Evolutionary conservation across 2,888 invertebrate species (phyloP).

Genomic region (Ashinkailepas kermadecensis): DNA sequence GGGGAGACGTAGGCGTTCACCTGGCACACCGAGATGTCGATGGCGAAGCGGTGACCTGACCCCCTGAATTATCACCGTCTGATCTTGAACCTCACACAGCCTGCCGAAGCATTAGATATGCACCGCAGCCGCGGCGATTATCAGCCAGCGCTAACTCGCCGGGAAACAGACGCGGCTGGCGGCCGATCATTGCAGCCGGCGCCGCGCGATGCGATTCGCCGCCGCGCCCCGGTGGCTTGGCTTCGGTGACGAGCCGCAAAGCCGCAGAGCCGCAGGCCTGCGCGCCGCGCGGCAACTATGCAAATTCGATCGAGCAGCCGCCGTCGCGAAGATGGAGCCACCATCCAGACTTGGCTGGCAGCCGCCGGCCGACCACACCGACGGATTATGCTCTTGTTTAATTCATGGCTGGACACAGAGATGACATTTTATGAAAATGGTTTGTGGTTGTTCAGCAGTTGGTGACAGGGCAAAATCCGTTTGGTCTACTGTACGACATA

Average conservation of each 20-base stretch:
- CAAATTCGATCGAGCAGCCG: conserved; percentile 13
- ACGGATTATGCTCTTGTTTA: no score
- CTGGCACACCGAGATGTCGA: no score
- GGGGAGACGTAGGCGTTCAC: no score
- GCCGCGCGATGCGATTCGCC: not conserved
- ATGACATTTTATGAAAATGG: no score
- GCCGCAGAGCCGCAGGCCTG: not conserved
- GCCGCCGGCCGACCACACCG: not conserved
- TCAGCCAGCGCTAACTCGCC: not conserved
- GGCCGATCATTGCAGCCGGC: not conserved
- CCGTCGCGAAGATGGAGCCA: not conserved
- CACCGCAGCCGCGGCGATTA: not conserved
- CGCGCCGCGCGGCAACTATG: not conserved
- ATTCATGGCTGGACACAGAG: no score
- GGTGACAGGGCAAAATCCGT: no score
- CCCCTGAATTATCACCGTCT: not conserved
- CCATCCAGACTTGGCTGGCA: not conserved
- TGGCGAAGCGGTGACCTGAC: not conserved
- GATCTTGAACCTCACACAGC: conserved; percentile 10
- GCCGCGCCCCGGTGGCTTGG: not conserved
- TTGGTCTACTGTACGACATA: no score
- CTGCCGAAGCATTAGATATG: conserved; percentile 7
- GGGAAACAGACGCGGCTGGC: not conserved
- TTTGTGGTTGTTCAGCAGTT: no score
- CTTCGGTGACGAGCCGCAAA: not conserved